Evolutionary conservation across 2,113 vertebrate genomes (phyloP).

Genomic region (Cinclus mexicanus): DNA sequence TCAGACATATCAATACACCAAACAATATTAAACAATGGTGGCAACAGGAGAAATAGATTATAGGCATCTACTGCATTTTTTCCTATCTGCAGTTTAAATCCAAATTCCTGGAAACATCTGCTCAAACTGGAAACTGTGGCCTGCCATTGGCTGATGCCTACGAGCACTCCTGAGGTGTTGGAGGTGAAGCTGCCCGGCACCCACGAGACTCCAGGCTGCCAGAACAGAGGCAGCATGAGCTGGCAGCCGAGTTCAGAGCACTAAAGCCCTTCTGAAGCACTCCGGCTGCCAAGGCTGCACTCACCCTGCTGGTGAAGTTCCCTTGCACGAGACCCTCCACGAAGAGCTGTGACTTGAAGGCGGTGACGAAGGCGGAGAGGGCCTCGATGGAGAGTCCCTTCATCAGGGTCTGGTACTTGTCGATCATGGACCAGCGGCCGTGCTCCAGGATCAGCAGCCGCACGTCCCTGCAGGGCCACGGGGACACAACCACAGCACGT

Average conservation of each 20-base stretch:
- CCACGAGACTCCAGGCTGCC: fast-evolving
- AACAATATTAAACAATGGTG: not conserved
- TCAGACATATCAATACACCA: not conserved
- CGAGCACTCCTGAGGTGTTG: fast-evolving
- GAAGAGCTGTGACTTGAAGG: conserved; percentile 88
- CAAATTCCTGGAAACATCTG: not conserved
- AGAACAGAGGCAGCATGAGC: not conserved
- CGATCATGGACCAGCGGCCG: conserved; percentile 90
- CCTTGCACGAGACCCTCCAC: conserved; percentile 92
- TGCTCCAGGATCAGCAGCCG: conserved; percentile 90
- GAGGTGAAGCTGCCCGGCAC: not conserved
- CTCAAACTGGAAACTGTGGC: not conserved
- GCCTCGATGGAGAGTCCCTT: conserved; percentile 81
- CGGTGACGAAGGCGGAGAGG: conserved; percentile 81
- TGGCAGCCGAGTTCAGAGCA: not conserved
- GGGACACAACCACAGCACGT: not conserved
- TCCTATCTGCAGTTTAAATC: not conserved
- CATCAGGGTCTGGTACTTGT: conserved; percentile 87
- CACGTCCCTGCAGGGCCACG: conserved; percentile 78
- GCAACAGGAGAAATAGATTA: not conserved
- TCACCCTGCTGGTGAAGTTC: conserved; percentile 89
- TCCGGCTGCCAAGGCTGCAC: not conserved
- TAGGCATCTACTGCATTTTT: not conserved
- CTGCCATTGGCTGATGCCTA: not conserved
- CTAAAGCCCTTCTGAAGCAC: not conserved